Percentiles rank a stretch among this genome's conserved stretches.
Evolutionary conservation across 2,113 vertebrate genomes (phyloP).

Genomic region (Malurus alboscapulatus): DNA sequence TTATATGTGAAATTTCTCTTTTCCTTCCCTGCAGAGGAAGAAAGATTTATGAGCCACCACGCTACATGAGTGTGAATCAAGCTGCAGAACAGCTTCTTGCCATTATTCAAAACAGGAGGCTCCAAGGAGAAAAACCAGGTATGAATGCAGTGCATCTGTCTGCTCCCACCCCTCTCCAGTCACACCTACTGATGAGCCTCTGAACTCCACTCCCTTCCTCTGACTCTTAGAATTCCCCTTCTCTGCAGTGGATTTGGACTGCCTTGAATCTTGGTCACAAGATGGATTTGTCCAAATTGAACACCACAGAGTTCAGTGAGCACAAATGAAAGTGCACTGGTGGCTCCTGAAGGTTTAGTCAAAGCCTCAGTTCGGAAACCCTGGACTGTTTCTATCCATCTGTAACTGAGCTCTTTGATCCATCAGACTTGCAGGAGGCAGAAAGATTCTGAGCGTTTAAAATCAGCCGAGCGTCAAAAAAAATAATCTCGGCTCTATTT

Average conservation of each 20-base stretch:
- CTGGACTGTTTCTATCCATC: neutral
- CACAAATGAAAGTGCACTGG: neutral
- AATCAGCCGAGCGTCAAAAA: neutral
- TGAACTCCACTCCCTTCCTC: neutral
- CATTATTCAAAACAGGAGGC: conserved; percentile 80
- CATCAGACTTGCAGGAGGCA: neutral
- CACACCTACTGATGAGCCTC: neutral
- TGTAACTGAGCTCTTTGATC: neutral
- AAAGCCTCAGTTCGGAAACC: neutral
- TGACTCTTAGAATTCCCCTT: neutral
- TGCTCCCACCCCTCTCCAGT: neutral
- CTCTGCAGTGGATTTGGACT: neutral
- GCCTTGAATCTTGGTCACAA: neutral
- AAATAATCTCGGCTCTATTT: neutral
- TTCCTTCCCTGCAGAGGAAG: conserved; percentile 78
- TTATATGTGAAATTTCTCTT: neutral
- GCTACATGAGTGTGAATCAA: conserved; percentile 89
- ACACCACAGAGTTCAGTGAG: neutral
- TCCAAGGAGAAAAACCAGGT: conserved; percentile 82
- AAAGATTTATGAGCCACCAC: conserved; percentile 90
- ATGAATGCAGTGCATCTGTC: neutral
- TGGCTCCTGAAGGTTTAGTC: neutral
- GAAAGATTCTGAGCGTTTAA: neutral
- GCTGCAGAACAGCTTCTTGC: conserved; percentile 90
- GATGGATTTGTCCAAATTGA: neutral